A percentile compares a stretch with the other conserved stretches of the same genome.
Conservation (phyloP, 2,113 vertebrate species). For the Python bivittatus region DNA sequence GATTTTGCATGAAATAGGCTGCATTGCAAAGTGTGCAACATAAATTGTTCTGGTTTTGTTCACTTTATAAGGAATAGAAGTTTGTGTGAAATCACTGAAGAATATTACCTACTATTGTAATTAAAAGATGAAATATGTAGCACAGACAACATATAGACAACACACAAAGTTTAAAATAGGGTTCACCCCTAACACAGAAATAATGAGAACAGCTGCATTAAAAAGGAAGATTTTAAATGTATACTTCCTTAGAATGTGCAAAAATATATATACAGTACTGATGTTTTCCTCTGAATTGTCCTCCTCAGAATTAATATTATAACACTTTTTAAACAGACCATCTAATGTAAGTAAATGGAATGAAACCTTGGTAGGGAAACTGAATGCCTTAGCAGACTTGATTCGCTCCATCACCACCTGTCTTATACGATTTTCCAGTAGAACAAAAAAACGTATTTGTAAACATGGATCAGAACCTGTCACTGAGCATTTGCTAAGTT, state of each 20-base stretch:
- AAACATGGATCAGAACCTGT: slow-evolving; percentile 41
- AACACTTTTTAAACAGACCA: slow-evolving; percentile 52
- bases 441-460: slow-evolving; percentile 52
- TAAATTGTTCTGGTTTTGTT: slow-evolving; percentile 5
- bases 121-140: slow-evolving; percentile 9
- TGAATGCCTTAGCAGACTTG: slow-evolving; percentile 44
- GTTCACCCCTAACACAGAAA: slow-evolving; percentile 1
- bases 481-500: slow-evolving; percentile 33
- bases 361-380: slow-evolving; percentile 54
- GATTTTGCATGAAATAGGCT: not conserved
- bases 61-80: slow-evolving; percentile 16
- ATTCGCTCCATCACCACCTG: not conserved
- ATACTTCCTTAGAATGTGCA: not conserved
- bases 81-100: slow-evolving; percentile 1
- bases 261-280: not conserved
- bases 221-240: not conserved
- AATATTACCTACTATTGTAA: slow-evolving; percentile 16
- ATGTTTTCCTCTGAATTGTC: slow-evolving; percentile 29
- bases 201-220: not conserved
- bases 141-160: not conserved
- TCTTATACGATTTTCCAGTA: slow-evolving; percentile 43
- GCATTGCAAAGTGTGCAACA: not conserved
- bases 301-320: slow-evolving; percentile 57
- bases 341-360: slow-evolving; percentile 42
- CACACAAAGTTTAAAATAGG: not conserved